Conservation (phyloP, 1,140 invertebrate species). For the Helicoverpa armigera region DNA sequence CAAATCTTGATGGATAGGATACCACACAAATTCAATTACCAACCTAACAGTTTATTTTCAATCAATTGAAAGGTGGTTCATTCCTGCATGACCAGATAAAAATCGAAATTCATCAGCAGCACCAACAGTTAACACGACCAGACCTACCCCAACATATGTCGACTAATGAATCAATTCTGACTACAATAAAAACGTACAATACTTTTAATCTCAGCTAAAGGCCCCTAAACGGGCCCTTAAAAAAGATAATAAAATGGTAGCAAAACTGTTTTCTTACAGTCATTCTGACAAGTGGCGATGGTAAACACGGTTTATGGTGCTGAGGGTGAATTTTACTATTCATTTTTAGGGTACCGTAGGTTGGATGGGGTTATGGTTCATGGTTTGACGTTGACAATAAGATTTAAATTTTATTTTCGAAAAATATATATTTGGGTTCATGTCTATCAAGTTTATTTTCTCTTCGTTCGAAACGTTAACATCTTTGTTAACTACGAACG, state of each 20-base stretch:
- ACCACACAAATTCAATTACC: not conserved
- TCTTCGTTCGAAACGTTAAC: too few relatives aligned
- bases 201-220: constrained; percentile 50
- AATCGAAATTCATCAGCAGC: not conserved
- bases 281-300: constrained; percentile 71
- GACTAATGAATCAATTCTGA: constrained; percentile 46
- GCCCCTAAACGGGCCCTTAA: constrained; percentile 55
- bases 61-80: constrained; percentile 16
- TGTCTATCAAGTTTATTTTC: too few relatives aligned
- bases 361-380: constrained; percentile 17
- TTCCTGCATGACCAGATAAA: constrained; percentile 25
- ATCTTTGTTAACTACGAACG: too few relatives aligned
- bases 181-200: constrained; percentile 47
- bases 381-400: not conserved
- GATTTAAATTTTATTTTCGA: not conserved
- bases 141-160: constrained; percentile 37
- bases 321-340: constrained; percentile 66
- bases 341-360: constrained; percentile 60
- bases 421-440: not conserved
- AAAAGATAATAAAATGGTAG: constrained; percentile 64
- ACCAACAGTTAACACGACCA: constrained; percentile 13
- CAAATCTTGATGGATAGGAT: too few relatives aligned
- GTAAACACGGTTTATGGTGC: constrained; percentile 74
- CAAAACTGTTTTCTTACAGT: constrained; percentile 66
- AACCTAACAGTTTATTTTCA: not conserved